These are phyloP conservation scores for Argyrosomus regius DNA, from an alignment of 2,797 vertebrate species.

Conservation along the genomic window DNA sequence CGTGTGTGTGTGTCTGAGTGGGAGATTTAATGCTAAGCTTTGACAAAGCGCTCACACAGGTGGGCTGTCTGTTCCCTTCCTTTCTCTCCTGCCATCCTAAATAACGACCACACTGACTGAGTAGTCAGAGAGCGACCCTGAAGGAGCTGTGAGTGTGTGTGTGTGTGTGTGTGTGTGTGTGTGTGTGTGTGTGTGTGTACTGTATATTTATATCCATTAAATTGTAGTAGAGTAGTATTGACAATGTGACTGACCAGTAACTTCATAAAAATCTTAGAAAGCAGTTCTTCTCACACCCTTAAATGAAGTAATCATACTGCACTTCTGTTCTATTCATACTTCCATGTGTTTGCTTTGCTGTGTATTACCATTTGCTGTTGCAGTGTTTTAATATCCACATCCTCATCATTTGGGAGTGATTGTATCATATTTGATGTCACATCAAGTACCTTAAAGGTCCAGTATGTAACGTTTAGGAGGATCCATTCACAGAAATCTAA, in stretches of 20 bases:
- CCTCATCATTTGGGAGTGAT: neutral
- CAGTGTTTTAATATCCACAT: neutral
- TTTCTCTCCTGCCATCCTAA: constrained; percentile 54
- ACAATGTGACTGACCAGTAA: neutral
- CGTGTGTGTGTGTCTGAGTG: constrained; percentile 40
- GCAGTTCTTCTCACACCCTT: neutral
- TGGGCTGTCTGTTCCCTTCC: constrained; percentile 63
- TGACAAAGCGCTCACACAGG: constrained; percentile 70
- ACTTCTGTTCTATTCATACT: neutral
- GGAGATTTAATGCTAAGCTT: constrained; percentile 74
- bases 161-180: neutral
- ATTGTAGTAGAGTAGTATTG: too few relatives aligned
- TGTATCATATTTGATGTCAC: neutral
- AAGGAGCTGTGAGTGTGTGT: neutral
- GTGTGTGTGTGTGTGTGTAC: neutral
- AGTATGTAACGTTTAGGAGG: neutral
- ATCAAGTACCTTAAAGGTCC: neutral
- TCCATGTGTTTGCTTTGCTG: neutral
- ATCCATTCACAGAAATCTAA: too few relatives aligned
- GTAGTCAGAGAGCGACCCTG: constrained; percentile 6
- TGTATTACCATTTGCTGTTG: neutral
- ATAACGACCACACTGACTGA: constrained; percentile 28
- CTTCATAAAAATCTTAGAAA: too few relatives aligned
- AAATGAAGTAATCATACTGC: neutral
- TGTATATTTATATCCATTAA: neutral